Percentiles rank a stretch among this genome's conserved stretches.
Evolutionary conservation across 1,140 invertebrate species (phyloP).

Genomic region (Drosophila willistoni): DNA sequence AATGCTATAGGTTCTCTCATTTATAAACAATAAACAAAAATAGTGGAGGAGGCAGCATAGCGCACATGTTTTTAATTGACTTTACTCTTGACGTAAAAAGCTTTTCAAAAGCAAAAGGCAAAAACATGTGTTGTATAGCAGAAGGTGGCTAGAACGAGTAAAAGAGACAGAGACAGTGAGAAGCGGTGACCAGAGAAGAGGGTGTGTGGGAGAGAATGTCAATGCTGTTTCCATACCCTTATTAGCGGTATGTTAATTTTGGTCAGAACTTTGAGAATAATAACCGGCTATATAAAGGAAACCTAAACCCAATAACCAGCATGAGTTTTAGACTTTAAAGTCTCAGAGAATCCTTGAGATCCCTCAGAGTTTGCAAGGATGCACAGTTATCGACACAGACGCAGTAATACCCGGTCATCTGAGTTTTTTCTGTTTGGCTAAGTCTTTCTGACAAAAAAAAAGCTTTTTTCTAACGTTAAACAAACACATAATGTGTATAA

Average conservation of each 20-base stretch:
- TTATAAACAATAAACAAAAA: constrained; percentile 82
- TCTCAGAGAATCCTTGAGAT: too few species aligned
- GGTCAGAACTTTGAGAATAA: constrained; percentile 13
- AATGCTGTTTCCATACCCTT: constrained; percentile 1
- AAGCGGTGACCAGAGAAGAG: constrained; percentile 6
- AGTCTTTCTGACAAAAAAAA: constrained; percentile 38
- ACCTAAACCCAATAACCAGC: neutral
- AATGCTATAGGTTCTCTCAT: constrained; percentile 58
- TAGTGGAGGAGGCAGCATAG: constrained; percentile 57
- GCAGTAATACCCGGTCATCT: too few species aligned
- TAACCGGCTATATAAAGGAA: neutral
- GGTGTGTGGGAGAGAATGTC: constrained; percentile 21
- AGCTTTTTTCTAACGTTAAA: constrained; percentile 36
- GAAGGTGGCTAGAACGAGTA: neutral
- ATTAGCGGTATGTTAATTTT: constrained; percentile 9
- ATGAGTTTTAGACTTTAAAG: too few species aligned
- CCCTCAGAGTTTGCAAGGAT: too few species aligned
- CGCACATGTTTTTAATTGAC: constrained; percentile 79
- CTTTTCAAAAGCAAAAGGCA: constrained; percentile 33
- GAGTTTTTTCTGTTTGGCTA: constrained; percentile 4
- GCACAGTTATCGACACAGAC: too few species aligned
- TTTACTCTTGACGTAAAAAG: constrained; percentile 46
- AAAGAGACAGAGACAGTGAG: neutral
- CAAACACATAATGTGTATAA: constrained; percentile 38
- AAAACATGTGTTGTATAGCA: constrained; percentile 60